Conservation (phyloP, 2,888 invertebrate genomes). For the Deilephila elpenor region DNA sequence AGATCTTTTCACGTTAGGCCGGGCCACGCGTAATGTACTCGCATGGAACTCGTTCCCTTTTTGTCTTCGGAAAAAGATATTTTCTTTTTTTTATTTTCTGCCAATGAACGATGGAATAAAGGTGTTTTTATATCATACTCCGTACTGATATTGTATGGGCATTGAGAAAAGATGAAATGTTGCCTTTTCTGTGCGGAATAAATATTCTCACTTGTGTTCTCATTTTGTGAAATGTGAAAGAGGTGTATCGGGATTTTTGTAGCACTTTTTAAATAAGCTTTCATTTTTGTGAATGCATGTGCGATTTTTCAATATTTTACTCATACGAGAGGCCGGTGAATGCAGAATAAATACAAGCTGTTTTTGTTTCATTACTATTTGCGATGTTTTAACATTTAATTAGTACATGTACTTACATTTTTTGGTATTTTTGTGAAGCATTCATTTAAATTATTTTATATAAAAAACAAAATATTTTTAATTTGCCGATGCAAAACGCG, state of each 20-base stretch:
- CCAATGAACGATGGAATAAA: constrained; percentile 38
- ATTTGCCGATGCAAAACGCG: no score
- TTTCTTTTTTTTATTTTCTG: constrained; percentile 42
- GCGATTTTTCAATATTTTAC: background rate
- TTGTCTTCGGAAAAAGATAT: constrained; percentile 45
- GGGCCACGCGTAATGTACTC: constrained; percentile 66
- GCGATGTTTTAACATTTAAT: no score
- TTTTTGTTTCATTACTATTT: background rate
- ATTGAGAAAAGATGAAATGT: constrained; percentile 30
- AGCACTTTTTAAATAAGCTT: constrained; percentile 3
- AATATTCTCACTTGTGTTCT: constrained; percentile 23
- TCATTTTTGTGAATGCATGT: constrained; percentile 1
- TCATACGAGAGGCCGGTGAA: background rate
- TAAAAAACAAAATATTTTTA: no score
- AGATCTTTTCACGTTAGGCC: constrained; percentile 47
- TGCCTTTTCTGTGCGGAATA: constrained; percentile 15
- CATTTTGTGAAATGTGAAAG: background rate
- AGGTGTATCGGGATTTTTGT: constrained; percentile 3
- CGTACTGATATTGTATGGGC: constrained; percentile 31
- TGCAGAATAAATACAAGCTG: background rate
- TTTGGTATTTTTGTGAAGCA: no score
- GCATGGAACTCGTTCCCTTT: constrained; percentile 52
- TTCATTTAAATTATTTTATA: no score
- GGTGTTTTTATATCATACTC: constrained; percentile 31
- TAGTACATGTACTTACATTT: no score